Conservation (phyloP, 2,888 invertebrate genomes). For the Coelogynopora nodosa region DNA sequence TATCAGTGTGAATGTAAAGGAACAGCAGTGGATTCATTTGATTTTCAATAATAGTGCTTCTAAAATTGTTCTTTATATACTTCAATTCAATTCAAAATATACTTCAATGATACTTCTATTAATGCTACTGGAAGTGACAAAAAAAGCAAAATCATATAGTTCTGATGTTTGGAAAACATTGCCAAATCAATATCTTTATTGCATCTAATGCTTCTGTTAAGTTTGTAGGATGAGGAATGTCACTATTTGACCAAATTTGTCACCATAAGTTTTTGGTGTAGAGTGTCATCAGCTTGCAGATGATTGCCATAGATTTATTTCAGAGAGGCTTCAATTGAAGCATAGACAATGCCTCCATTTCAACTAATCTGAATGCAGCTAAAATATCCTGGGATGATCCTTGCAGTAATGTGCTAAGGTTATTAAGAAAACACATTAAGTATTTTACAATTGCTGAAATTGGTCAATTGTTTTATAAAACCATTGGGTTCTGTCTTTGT, state of each 20-base stretch:
- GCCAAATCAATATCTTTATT: not conserved
- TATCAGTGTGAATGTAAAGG: not conserved
- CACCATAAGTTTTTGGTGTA: not conserved
- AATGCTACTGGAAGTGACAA: not conserved
- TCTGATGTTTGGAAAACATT: not conserved
- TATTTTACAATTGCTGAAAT: too few relatives aligned
- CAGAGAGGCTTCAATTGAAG: not conserved
- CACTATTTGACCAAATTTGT: not conserved
- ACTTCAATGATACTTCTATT: too few relatives aligned
- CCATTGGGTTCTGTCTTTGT: too few relatives aligned
- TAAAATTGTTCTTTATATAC: too few relatives aligned
- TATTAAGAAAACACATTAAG: too few relatives aligned
- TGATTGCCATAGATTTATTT: not conserved
- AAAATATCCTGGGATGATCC: too few relatives aligned
- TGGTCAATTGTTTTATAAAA: too few relatives aligned
- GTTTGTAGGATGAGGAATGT: not conserved
- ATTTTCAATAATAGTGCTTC: not conserved
- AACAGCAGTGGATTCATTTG: not conserved
- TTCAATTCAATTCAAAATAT: too few relatives aligned
- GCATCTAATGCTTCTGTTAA: not conserved
- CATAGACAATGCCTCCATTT: not conserved
- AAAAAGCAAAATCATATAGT: too few relatives aligned
- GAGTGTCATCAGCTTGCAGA: not conserved
- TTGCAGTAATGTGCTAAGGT: too few relatives aligned
- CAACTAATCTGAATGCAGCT: too few relatives aligned